Evolutionary conservation across 2,888 invertebrate genomes (phyloP).

Genomic region (Ophion ventricosus): DNA sequence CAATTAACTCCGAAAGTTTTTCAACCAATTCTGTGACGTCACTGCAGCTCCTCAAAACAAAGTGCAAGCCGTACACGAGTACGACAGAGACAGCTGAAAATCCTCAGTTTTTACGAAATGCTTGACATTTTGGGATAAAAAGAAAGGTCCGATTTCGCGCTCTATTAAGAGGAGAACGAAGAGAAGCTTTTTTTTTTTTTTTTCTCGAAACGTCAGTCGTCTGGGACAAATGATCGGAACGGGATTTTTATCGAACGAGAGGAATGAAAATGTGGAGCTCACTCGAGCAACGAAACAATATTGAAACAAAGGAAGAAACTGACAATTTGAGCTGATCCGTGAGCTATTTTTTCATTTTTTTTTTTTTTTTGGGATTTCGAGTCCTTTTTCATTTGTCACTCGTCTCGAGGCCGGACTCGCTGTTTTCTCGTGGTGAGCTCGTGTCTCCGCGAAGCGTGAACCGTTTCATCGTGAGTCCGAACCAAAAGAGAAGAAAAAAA

Average conservation of each 20-base stretch:
- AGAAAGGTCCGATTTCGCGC: no score
- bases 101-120: no score
- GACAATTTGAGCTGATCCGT: not conserved
- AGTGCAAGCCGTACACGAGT: no score
- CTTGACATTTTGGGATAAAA: no score
- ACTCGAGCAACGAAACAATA: not conserved
- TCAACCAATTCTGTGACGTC: no score
- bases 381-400: slow-evolving; percentile 30
- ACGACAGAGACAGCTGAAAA: no score
- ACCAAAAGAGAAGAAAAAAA: not conserved
- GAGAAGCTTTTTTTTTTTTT: no score
- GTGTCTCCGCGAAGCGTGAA: slow-evolving; percentile 27
- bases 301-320: not conserved
- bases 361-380: not conserved
- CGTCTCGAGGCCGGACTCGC: slow-evolving; percentile 5
- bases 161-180: no score
- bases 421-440: slow-evolving; percentile 7
- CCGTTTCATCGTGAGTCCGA: slow-evolving; percentile 17
- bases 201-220: not conserved
- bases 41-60: no score
- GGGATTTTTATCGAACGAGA: not conserved
- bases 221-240: not conserved
- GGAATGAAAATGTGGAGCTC: no score
- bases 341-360: not conserved
- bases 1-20: no score